These are phyloP conservation scores for Hybos culiciformis DNA, from an alignment of 2,888 invertebrate genomes.

Conservation along the genomic window DNA sequence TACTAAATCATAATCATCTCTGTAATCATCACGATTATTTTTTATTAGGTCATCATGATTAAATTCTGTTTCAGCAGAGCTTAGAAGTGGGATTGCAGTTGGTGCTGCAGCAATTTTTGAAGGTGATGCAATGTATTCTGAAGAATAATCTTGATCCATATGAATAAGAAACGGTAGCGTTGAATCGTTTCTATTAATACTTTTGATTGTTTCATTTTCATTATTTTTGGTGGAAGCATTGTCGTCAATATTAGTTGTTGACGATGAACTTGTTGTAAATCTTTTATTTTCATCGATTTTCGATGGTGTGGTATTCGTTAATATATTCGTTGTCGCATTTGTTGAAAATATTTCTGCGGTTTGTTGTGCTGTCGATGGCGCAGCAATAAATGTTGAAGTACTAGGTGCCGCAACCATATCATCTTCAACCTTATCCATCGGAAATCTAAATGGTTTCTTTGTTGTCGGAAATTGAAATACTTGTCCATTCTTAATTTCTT, in stretches of 20 bases:
- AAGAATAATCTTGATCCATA: conserved; percentile 2
- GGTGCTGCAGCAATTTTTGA: neutral
- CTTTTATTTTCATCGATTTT: neutral
- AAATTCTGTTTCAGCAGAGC: conserved; percentile 2
- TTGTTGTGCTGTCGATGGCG: neutral
- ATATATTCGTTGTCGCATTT: neutral
- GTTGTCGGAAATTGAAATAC: too few species aligned
- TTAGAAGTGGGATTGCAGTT: neutral
- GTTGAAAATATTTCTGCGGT: neutral
- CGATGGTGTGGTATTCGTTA: neutral
- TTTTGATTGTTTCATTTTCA: conserved; percentile 1
- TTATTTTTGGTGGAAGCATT: neutral
- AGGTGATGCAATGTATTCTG: neutral
- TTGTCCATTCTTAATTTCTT: conserved; percentile 3
- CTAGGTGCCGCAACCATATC: too few species aligned
- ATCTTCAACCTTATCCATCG: too few species aligned
- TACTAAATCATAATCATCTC: conserved; percentile 8
- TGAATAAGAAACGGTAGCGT: conserved; percentile 5
- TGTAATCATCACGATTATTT: neutral
- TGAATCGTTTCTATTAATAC: conserved; percentile 1
- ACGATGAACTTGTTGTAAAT: neutral
- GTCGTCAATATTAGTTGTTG: neutral
- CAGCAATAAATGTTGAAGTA: neutral
- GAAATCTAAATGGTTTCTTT: too few species aligned
- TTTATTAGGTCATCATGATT: neutral